Base-by-base conservation (phyloP, 2,888 invertebrate genomes). In the Parasteatoda lunata region DNA sequence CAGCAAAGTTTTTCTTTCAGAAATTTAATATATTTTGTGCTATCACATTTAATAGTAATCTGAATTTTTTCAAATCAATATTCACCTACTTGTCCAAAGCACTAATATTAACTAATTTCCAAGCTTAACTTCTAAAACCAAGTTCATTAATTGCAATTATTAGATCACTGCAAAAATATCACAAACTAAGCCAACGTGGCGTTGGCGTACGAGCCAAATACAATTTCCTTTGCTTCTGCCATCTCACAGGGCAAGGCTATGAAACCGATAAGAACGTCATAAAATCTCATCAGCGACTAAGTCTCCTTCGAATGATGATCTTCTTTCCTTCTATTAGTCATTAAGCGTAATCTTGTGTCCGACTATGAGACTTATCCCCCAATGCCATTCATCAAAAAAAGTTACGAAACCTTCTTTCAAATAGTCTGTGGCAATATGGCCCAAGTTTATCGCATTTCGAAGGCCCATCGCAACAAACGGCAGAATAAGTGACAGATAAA, bases 221-320 rank as follows among this genome's bases (percentile, higher is more conserved):
- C 68, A 51, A 52, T 52, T 66, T 65, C 68, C 77, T 69, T 9
- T 52, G 45, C 15, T 8, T 6, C 11, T 30, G n/a, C n/a, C 52
- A 3, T 70, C 69, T 48, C 47, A 15, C 47, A 8, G 6, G 5
- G 11, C 47, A 45, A 8, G 30, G 77, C 15, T 45, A 5, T 11
- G 80, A 45, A n/a, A 49, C 72, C 30, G 80, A 80, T 80, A 80
- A 80, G 72, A 51, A 51, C 72, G 72, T 45, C 80, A 64, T 79
- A 49, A 71, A 79, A 79, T 79, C 80, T 65, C 80, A 73, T 73
- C 72, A 72, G 80, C 66, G 52, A 80, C 71, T 70, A 79, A 70
- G 79, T 71, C 11, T 9, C 59, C 54, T 30, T 47, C 65, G 48
- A 71, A 66, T 49, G 80, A 80, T 80, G 66, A 80, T 80, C 80